phyloP scores from a whole-genome alignment of 2,888 invertebrate species.

The Theristus sp. region DNA sequence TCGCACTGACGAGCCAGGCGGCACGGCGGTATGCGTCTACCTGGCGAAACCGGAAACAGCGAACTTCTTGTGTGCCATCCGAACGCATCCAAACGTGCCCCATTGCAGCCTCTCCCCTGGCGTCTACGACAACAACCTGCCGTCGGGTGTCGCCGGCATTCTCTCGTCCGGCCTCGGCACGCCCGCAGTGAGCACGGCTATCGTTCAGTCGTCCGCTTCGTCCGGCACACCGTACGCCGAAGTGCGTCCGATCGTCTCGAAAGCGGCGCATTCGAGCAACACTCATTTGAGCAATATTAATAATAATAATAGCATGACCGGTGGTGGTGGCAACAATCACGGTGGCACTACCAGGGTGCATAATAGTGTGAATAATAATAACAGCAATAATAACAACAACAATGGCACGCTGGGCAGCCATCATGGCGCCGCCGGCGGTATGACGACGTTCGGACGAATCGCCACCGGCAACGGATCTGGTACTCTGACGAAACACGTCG shows the following conservation, averaged over 20 bases:
- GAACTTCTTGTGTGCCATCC: too few relatives aligned
- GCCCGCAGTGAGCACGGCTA: not conserved
- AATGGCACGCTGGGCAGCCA: too few relatives aligned
- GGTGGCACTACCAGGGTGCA: not conserved
- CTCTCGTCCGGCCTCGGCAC: not conserved
- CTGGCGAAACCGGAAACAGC: too few relatives aligned
- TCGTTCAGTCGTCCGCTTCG: not conserved
- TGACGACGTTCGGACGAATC: not conserved
- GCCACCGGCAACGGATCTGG: not conserved
- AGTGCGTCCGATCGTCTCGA: not conserved
- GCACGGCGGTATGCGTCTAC: too few relatives aligned
- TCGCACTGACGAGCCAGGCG: too few relatives aligned
- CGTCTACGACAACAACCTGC: not conserved
- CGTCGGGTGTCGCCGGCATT: not conserved
- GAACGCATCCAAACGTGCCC: too few relatives aligned
- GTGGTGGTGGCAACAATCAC: not conserved
- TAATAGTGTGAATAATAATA: not conserved
- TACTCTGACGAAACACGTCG: not conserved
- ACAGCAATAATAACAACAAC: not conserved
- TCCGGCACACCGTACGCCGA: not conserved
- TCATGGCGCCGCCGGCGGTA: too few relatives aligned
- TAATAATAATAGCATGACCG: not conserved
- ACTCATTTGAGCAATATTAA: too few relatives aligned
- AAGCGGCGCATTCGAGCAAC: too few relatives aligned
- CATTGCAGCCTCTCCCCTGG: too few relatives aligned